These are phyloP conservation scores for Drosophila diplacantha DNA, from an alignment of 2,888 invertebrate genomes.

Conservation along the genomic window DNA sequence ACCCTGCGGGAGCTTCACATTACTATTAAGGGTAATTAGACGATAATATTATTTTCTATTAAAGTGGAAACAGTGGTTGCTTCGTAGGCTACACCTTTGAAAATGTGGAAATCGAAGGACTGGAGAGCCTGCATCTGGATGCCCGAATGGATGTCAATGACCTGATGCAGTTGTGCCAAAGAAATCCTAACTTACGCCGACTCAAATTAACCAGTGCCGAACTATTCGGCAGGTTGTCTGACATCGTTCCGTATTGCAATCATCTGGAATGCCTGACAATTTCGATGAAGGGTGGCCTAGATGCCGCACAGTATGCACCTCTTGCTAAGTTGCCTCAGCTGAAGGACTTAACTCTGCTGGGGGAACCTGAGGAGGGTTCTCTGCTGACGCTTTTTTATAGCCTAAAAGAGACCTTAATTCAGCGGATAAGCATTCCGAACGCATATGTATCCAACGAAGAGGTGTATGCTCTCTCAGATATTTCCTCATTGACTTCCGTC, in stretches of 20 bases:
- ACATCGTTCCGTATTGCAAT: slow-evolving; percentile 13
- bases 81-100: slow-evolving; percentile 9
- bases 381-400: slow-evolving; percentile 2
- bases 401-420: not conserved
- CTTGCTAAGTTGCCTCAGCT: slow-evolving; percentile 6
- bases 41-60: not conserved
- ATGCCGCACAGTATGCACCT: slow-evolving; percentile 4
- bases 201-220: slow-evolving; percentile 1
- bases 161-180: not conserved
- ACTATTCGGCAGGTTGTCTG: not conserved
- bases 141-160: not conserved
- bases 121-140: not conserved
- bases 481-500: not conserved
- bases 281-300: not conserved
- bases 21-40: not conserved
- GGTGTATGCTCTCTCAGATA: not conserved
- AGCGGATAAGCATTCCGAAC: slow-evolving; percentile 1
- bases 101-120: not conserved
- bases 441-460: slow-evolving; percentile 1
- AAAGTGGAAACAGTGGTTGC: not conserved
- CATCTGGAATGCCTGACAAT: slow-evolving; percentile 6
- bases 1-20: not conserved
- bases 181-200: slow-evolving; percentile 3
- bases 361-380: slow-evolving; percentile 9
- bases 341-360: not conserved